Base-by-base conservation (phyloP, 2,888 invertebrate genomes). In the Unio pictorum region DNA sequence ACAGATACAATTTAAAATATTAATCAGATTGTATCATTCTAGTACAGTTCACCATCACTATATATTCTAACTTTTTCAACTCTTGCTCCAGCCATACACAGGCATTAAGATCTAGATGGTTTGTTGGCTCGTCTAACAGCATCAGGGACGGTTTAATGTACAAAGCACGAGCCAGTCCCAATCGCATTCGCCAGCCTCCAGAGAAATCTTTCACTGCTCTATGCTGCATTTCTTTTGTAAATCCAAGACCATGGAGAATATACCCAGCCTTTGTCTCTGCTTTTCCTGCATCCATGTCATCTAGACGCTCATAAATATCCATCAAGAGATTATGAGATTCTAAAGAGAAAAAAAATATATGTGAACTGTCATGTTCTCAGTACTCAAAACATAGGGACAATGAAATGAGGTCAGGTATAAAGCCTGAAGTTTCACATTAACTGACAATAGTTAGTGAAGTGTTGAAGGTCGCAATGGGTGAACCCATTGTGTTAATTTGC, bases 31-130 rank as follows among this genome's bases (percentile, higher is more conserved):
- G 59, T 3, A 26, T 26, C 26, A 17, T 26, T 58, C 23, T 8
- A 58, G 1, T 23, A 58, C 59, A 23, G 59, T 23, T 23, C n/a
- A n/a, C 17, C n/a, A 58, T 58, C 11, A 26, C 59, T 17, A 28
- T 30, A 45, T 18, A 60, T 65, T 67, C 92, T 91, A 88, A 95
- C 92, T 94, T 94, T 91, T 96, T 97, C 61, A 99, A 92, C 91
- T 99, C 99, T 90, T 98, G 96, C 91, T 99, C 99, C 69, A 99
- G 93, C 99, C 99, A 99, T 62, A 99, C 99, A 90, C 99, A 99
- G 70, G 99, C 99, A 89, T 99, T 98, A 82, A 99, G 92, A 93
- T 93, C 87, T 60, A 93, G 84, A 84, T 92, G 92, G 76, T 92
- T 92, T 15, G 92, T 92, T 0, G 93, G 93, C 82, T 93, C 93